Conservation (phyloP, 2,797 vertebrate species). For the Phoxinus dragarum region DNA sequence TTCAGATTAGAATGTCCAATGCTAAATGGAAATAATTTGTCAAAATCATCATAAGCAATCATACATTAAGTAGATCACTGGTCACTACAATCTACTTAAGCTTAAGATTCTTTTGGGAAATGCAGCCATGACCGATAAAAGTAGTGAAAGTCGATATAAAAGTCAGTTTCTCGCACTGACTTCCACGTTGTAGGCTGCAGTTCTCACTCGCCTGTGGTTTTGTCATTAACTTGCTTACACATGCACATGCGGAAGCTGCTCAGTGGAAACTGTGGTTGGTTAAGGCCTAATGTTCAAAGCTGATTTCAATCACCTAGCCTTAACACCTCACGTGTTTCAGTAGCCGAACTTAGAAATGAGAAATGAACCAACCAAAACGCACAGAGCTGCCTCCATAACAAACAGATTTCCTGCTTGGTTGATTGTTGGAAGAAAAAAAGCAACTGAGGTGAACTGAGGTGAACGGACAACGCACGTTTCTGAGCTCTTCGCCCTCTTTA, state of each 20-base stretch:
- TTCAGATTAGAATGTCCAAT: background rate
- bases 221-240: conserved; percentile 31
- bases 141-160: conserved; percentile 9
- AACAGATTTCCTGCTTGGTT: background rate
- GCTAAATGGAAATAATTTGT: background rate
- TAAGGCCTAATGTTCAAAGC: conserved; percentile 33
- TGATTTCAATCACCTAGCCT: conserved; percentile 43
- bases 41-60: background rate
- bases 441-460: background rate
- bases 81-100: background rate
- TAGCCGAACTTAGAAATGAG: background rate
- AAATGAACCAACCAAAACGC: background rate
- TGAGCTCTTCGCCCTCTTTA: background rate
- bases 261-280: conserved; percentile 55
- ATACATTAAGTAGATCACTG: background rate
- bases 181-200: conserved; percentile 21
- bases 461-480: background rate
- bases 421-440: background rate
- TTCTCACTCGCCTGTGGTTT: conserved; percentile 28
- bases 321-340: conserved; percentile 3
- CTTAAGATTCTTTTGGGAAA: background rate
- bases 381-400: background rate
- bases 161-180: background rate
- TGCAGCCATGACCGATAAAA: background rate
- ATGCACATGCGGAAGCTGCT: conserved; percentile 38